Conservation (phyloP, 2,113 vertebrate genomes). For the Phylloscopus trochiloides region DNA sequence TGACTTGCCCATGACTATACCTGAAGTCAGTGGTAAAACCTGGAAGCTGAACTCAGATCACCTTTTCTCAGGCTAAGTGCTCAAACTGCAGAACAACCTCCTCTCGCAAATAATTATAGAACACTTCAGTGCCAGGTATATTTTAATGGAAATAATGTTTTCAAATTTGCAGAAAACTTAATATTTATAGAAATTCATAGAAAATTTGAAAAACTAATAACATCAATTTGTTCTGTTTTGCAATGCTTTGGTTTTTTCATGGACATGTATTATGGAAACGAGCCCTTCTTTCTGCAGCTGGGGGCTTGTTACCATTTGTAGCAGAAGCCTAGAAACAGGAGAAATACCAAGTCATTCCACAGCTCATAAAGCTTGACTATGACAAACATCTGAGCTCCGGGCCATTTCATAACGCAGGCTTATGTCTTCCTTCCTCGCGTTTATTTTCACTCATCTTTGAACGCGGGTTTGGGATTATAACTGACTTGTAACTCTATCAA, state of each 20-base stretch:
- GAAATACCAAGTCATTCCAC: neutral
- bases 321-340: neutral
- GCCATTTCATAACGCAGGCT: neutral
- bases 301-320: neutral
- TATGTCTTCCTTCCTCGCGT: neutral
- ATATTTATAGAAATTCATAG: neutral
- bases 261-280: fast-evolving
- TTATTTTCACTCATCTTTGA: neutral
- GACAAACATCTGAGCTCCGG: slow-evolving; percentile 4
- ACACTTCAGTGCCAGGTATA: neutral
- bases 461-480: neutral
- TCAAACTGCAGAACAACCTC: neutral
- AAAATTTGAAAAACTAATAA: neutral
- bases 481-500: neutral
- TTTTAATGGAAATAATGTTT: neutral
- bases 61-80: neutral
- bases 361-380: neutral
- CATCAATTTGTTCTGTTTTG: neutral
- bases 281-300: neutral
- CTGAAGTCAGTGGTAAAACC: neutral
- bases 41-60: neutral
- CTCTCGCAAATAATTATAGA: fast-evolving
- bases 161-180: neutral
- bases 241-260: neutral
- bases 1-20: neutral